A percentile compares a stretch with the other conserved stretches of the same genome.
Evolutionary conservation across 2,888 invertebrate species (phyloP).

Genomic region (Melitaea athalia): DNA sequence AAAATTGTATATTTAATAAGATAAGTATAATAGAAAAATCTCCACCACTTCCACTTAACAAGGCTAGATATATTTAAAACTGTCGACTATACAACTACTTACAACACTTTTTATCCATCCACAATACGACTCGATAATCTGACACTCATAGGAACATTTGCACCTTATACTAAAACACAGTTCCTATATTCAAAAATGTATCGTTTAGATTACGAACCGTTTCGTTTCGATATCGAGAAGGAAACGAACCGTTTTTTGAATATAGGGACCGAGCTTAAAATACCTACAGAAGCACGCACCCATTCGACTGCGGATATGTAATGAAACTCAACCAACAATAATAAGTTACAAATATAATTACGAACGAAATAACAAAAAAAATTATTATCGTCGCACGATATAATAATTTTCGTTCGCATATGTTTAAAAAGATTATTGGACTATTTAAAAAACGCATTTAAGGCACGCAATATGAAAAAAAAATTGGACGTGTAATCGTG

Average conservation of each 20-base stretch:
- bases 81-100: constrained; percentile 61
- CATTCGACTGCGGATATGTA: constrained; percentile 22
- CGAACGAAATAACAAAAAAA: no score
- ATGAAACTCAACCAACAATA: constrained; percentile 9
- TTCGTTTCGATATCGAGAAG: no score
- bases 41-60: constrained; percentile 66
- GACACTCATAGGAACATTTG: constrained; percentile 81
- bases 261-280: constrained; percentile 2
- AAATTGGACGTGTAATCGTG: no score
- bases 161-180: constrained; percentile 65
- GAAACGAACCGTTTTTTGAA: no score
- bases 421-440: no score
- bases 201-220: no score
- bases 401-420: no score
- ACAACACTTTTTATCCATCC: constrained; percentile 49
- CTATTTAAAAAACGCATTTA: no score
- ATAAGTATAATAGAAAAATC: constrained; percentile 74
- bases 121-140: constrained; percentile 48
- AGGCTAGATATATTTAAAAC: constrained; percentile 67
- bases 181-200: no score
- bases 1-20: constrained; percentile 69
- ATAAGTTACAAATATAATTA: not conserved
- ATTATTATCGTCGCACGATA: no score
- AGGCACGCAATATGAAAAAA: no score
- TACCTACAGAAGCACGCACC: constrained; percentile 39